Conservation (phyloP, 2,888 invertebrate genomes). For the Oligia fasciuncula region DNA sequence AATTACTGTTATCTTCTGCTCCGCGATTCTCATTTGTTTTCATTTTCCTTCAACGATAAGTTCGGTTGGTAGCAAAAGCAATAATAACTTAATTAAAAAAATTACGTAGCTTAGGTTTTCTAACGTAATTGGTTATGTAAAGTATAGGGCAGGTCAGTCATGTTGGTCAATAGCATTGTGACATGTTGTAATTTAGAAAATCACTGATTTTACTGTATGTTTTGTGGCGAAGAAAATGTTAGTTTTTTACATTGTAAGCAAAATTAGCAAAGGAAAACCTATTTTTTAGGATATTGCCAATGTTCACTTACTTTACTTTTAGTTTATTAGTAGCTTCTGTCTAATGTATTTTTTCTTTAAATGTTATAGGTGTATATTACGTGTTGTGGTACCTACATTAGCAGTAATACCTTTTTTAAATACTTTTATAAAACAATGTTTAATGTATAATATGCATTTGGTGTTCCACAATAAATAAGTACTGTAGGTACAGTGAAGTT, state of each 20-base stretch:
- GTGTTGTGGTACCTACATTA: too few relatives aligned
- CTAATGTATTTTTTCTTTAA: neutral
- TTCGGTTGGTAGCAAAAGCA: conserved; percentile 40
- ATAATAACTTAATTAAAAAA: conserved; percentile 61
- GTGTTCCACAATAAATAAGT: neutral
- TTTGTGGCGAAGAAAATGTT: neutral
- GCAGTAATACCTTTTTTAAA: too few relatives aligned
- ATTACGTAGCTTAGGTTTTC: conserved; percentile 44
- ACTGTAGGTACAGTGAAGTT: neutral
- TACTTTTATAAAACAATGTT: neutral
- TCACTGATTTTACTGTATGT: neutral
- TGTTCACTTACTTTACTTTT: neutral
- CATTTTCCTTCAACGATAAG: conserved; percentile 55
- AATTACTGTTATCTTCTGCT: conserved; percentile 75
- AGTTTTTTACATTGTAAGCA: neutral
- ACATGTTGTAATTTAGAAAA: conserved; percentile 25
- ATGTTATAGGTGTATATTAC: too few relatives aligned
- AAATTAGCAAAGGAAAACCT: neutral
- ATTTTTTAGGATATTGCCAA: neutral
- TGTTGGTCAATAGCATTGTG: neutral
- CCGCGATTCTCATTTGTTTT: conserved; percentile 66
- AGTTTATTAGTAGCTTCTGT: neutral
- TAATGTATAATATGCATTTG: too few relatives aligned
- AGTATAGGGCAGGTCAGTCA: conserved; percentile 28
- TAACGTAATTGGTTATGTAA: conserved; percentile 39